Conservation (phyloP, 2,113 vertebrate genomes). For the Marcusenius ussheri region DNA sequence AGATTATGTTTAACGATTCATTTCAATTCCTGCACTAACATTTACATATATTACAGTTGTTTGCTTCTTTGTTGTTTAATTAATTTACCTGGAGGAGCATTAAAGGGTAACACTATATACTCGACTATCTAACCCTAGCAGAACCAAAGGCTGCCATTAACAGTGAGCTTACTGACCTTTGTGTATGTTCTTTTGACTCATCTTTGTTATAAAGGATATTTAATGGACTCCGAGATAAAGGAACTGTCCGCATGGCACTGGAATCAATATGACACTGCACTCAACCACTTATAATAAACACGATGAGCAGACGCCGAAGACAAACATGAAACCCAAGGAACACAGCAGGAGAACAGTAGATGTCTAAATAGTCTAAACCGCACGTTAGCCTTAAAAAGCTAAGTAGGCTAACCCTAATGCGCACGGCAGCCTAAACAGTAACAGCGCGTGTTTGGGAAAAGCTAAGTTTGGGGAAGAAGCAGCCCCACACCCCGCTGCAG, state of each 20-base stretch:
- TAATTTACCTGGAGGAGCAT: neutral
- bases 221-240: neutral
- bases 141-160: neutral
- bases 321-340: neutral
- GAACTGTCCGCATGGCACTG: neutral
- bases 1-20: neutral
- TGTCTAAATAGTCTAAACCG: neutral
- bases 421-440: neutral
- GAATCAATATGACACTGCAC: neutral
- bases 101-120: neutral
- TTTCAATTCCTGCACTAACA: neutral
- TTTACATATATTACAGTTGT: neutral
- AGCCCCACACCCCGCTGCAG: neutral
- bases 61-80: neutral
- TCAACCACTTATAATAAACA: neutral
- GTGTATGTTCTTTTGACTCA: neutral
- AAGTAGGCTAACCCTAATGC: neutral
- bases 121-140: neutral
- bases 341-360: neutral
- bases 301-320: neutral
- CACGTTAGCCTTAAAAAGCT: neutral
- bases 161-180: neutral
- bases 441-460: neutral
- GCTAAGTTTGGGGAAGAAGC: neutral
- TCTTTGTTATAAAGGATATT: neutral